A percentile compares a stretch with the other conserved stretches of the same genome.
Conservation (phyloP, 2,888 invertebrate species). For the Drosophila birchii region DNA sequence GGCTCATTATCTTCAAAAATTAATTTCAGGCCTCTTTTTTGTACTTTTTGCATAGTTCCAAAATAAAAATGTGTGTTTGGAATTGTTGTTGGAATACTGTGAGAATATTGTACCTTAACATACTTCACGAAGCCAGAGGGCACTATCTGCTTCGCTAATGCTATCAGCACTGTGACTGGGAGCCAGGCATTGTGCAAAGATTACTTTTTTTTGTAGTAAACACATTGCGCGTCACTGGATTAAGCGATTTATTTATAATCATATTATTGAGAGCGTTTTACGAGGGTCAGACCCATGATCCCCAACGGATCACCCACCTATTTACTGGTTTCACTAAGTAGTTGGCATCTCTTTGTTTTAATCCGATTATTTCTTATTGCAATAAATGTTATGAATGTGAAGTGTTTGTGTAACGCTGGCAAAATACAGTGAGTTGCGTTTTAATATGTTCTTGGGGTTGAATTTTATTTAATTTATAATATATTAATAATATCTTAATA, state of each 20-base stretch:
- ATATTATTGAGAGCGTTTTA: constrained; percentile 38
- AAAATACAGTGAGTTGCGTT: background rate
- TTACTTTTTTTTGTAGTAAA: constrained; percentile 37
- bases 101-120: constrained; percentile 30
- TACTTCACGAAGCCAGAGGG: constrained; percentile 13
- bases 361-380: constrained; percentile 13
- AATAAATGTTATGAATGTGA: background rate
- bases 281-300: constrained; percentile 43
- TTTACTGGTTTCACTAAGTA: constrained; percentile 34
- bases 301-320: constrained; percentile 45
- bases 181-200: constrained; percentile 21
- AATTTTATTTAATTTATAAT: background rate
- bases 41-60: constrained; percentile 24
- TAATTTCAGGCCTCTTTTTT: constrained; percentile 40
- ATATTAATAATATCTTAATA: background rate
- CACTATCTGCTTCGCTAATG: constrained; percentile 8
- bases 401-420: background rate
- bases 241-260: constrained; percentile 39
- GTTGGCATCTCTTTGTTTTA: constrained; percentile 34
- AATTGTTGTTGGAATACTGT: constrained; percentile 32
- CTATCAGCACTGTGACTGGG: constrained; percentile 34
- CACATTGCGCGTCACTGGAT: constrained; percentile 54
- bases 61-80: constrained; percentile 29
- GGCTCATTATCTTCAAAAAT: constrained; percentile 43
- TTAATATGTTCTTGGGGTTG: background rate